A percentile compares a stretch with the other conserved stretches of the same genome.
These are phyloP conservation scores for Apomyelois bistriatella DNA, from an alignment of 2,888 invertebrate genomes.

Conservation along the genomic window DNA sequence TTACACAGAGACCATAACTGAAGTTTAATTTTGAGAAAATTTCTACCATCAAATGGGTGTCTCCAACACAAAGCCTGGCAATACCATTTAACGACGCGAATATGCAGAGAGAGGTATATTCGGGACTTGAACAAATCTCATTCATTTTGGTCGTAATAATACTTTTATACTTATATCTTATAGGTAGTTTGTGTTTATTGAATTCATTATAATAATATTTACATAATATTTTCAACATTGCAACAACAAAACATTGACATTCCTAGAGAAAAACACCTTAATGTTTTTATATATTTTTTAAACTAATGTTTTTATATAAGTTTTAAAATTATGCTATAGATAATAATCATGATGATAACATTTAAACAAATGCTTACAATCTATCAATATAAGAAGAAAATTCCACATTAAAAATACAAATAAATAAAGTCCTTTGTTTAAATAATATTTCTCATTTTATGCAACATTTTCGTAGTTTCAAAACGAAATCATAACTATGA, in stretches of 20 bases:
- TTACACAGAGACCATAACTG: neutral
- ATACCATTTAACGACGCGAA: slow-evolving; percentile 21
- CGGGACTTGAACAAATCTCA: slow-evolving; percentile 25
- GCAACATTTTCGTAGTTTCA: neutral
- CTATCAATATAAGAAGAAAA: no score
- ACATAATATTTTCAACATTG: neutral
- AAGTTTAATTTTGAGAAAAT: slow-evolving; percentile 1
- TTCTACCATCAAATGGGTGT: neutral
- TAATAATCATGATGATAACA: no score
- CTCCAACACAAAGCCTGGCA: slow-evolving; percentile 3
- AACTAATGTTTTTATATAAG: no score
- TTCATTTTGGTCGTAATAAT: slow-evolving; percentile 27
- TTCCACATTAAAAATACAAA: no score
- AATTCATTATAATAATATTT: neutral
- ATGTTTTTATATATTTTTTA: no score
- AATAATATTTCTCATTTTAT: neutral
- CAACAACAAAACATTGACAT: no score
- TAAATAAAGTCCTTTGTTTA: no score
- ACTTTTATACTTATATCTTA: slow-evolving; percentile 30
- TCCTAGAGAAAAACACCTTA: no score
- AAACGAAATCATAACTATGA: slow-evolving; percentile 4
- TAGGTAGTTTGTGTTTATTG: slow-evolving; percentile 13
- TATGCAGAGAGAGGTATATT: slow-evolving; percentile 13
- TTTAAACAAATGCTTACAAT: no score
- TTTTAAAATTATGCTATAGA: no score